These are phyloP conservation scores for Saxidomus purpurata DNA, from an alignment of 1,140 invertebrate species.

Conservation along the genomic window DNA sequence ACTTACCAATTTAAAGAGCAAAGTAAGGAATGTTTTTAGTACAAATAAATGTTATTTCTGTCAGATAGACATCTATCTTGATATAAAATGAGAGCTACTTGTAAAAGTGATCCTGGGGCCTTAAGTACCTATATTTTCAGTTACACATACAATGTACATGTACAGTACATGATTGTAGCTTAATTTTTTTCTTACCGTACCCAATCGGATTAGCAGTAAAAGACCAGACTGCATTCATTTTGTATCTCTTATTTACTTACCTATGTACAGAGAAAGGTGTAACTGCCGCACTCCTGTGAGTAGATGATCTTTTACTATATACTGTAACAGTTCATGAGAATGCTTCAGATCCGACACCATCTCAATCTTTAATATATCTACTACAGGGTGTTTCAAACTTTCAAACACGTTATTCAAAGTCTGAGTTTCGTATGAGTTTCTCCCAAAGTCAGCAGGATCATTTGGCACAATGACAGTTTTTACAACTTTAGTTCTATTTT, in stretches of 20 bases:
- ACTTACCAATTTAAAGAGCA: too few species aligned
- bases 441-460: slow-evolving; percentile 83
- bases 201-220: too few species aligned
- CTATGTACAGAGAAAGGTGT: slow-evolving; percentile 81
- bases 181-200: too few species aligned
- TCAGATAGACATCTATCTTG: too few species aligned
- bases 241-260: slow-evolving; percentile 78
- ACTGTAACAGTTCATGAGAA: slow-evolving; percentile 82
- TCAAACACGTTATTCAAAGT: slow-evolving; percentile 82
- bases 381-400: slow-evolving; percentile 69
- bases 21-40: too few species aligned
- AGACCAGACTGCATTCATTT: too few species aligned
- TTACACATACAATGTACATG: too few species aligned
- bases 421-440: slow-evolving; percentile 83
- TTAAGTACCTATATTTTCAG: too few species aligned
- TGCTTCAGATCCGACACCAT: slow-evolving; percentile 67
- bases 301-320: slow-evolving; percentile 80
- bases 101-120: too few species aligned
- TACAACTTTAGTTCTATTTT: slow-evolving; percentile 74
- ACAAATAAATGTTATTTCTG: too few species aligned
- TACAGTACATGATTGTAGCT: too few species aligned
- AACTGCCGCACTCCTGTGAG: slow-evolving; percentile 80
- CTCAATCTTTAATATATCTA: slow-evolving; percentile 83
- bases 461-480: slow-evolving; percentile 81
- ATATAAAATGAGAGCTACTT: too few species aligned